A percentile compares a stretch with the other conserved stretches of the same genome.
These are phyloP conservation scores for Chrysodeixis includens DNA, from an alignment of 2,888 invertebrate species.

Conservation along the genomic window DNA sequence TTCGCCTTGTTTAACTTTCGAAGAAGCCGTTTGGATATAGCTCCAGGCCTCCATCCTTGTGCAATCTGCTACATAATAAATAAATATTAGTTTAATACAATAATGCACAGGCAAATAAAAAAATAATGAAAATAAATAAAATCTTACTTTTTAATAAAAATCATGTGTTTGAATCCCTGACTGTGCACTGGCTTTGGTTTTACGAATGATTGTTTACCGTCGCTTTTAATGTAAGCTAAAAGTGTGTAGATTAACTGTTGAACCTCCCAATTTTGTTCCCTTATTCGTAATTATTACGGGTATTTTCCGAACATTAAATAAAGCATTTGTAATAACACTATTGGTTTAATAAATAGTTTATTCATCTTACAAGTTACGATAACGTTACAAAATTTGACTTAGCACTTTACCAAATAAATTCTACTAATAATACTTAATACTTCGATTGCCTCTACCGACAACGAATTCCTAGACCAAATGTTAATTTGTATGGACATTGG, in stretches of 20 bases:
- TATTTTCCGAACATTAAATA: too few relatives aligned
- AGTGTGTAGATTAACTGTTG: too few relatives aligned
- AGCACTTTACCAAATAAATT: constrained; percentile 74
- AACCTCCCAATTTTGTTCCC: too few relatives aligned
- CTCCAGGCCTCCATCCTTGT: constrained; percentile 83
- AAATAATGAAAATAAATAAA: constrained; percentile 23
- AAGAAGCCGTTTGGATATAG: constrained; percentile 77
- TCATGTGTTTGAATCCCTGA: background rate
- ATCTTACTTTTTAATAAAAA: background rate
- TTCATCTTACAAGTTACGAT: constrained; percentile 56
- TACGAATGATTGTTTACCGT: too few relatives aligned
- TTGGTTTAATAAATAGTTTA: constrained; percentile 46
- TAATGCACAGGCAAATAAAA: background rate
- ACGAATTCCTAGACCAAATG: constrained; percentile 65
- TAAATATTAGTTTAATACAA: too few relatives aligned
- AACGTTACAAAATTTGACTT: constrained; percentile 81
- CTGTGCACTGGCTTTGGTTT: too few relatives aligned
- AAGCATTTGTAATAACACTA: too few relatives aligned
- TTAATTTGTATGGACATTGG: constrained; percentile 44
- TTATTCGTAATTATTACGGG: too few relatives aligned
- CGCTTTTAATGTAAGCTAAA: background rate
- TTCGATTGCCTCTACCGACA: constrained; percentile 52
- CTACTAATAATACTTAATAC: constrained; percentile 65
- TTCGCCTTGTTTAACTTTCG: constrained; percentile 74
- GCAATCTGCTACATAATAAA: constrained; percentile 60